A percentile compares a stretch with the other conserved stretches of the same genome.
These are phyloP conservation scores for Pherbina coryleti DNA, from an alignment of 2,888 invertebrate genomes.

Conservation along the genomic window DNA sequence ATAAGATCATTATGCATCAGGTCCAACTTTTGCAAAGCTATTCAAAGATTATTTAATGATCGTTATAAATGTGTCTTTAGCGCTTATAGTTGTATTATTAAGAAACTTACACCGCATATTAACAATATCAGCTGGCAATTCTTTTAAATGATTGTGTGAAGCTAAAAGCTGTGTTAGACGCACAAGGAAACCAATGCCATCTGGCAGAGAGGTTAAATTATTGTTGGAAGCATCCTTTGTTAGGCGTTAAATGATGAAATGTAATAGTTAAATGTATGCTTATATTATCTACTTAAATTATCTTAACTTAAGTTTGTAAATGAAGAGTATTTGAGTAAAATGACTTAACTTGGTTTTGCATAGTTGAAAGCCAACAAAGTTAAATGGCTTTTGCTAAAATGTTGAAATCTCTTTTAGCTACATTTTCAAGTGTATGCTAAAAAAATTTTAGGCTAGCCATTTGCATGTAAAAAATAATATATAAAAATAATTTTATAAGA, in stretches of 20 bases:
- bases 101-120: conserved; percentile 80
- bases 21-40: conserved; percentile 78
- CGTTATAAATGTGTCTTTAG: not conserved
- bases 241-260: conserved; percentile 13
- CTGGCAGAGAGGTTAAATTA: conserved; percentile 78
- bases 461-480: too few relatives aligned
- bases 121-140: conserved; percentile 85
- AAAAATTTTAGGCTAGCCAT: too few relatives aligned
- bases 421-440: too few relatives aligned
- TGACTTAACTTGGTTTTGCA: too few relatives aligned
- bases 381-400: too few relatives aligned
- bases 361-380: too few relatives aligned
- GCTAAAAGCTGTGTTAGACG: conserved; percentile 80
- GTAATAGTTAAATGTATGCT: not conserved
- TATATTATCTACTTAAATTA: not conserved
- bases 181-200: conserved; percentile 86
- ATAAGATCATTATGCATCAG: conserved; percentile 80
- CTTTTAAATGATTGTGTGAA: conserved; percentile 80
- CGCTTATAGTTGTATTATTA: not conserved
- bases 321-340: too few relatives aligned
- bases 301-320: not conserved
- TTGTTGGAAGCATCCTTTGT: conserved; percentile 84
- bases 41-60: conserved; percentile 15
- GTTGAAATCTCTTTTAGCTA: too few relatives aligned
- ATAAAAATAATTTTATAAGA: too few relatives aligned